Evolutionary conservation across 2,888 invertebrate genomes (phyloP).

Genomic region (Dioctria linearis): DNA sequence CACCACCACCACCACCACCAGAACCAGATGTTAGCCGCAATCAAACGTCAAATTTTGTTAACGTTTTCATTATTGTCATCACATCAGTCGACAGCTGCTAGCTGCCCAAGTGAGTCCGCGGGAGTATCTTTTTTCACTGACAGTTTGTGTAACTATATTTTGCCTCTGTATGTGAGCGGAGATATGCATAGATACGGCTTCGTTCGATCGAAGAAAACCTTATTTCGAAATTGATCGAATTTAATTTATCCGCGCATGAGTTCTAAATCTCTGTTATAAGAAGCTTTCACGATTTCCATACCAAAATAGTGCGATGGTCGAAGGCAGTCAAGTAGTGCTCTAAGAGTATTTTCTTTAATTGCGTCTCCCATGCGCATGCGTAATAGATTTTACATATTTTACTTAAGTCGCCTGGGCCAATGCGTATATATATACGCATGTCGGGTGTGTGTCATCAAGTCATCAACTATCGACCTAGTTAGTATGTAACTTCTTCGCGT

Average conservation of each 20-base stretch:
- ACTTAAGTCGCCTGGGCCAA: constrained; percentile 5
- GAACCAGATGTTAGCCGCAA: constrained; percentile 6
- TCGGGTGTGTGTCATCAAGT: constrained; percentile 1
- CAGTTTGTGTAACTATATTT: not conserved
- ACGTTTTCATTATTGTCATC: constrained; percentile 20
- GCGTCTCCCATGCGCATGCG: not conserved
- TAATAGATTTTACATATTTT: too few relatives aligned
- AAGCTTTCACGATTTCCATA: constrained; percentile 2
- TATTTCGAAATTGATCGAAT: not conserved
- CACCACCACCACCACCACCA: too few relatives aligned
- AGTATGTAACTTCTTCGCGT: not conserved
- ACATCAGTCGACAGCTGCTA: not conserved
- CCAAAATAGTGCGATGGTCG: not conserved
- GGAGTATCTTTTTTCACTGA: not conserved
- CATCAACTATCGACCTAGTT: constrained; percentile 5
- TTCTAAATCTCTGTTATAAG: not conserved
- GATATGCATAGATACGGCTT: too few relatives aligned
- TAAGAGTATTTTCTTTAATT: not conserved
- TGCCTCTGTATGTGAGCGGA: too few relatives aligned
- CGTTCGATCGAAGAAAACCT: too few relatives aligned
- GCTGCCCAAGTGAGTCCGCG: not conserved
- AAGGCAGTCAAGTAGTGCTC: not conserved
- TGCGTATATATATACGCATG: not conserved
- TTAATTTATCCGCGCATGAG: not conserved
- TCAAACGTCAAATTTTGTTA: constrained; percentile 1